phyloP scores from a whole-genome alignment of 1,140 invertebrate genomes.

The Drosophila kepulauana region DNA sequence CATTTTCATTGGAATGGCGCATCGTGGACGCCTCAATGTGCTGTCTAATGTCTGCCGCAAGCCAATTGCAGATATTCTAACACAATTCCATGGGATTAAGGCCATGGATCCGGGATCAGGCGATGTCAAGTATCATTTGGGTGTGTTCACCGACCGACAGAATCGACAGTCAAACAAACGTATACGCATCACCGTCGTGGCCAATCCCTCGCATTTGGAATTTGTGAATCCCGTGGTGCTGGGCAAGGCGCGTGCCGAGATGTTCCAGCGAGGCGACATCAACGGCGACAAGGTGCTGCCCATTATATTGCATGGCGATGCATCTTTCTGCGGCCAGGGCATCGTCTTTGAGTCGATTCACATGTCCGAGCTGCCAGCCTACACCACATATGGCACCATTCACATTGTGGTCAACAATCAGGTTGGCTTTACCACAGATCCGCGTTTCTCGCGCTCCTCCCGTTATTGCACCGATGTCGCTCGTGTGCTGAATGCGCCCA shows the following conservation, averaged over 20 bases:
- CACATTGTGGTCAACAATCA: constrained; percentile 97
- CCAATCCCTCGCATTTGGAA: constrained; percentile 97
- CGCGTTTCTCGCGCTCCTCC: constrained; percentile 89
- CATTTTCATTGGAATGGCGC: constrained; percentile 96
- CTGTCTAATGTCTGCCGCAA: constrained; percentile 96
- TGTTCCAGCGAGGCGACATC: constrained; percentile 92
- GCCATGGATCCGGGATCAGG: constrained; percentile 92
- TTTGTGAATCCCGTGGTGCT: constrained; percentile 93
- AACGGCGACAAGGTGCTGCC: constrained; percentile 91
- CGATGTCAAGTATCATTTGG: constrained; percentile 98
- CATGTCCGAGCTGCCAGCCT: constrained; percentile 93
- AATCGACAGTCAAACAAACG: constrained; percentile 93
- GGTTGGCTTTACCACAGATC: constrained; percentile 97
- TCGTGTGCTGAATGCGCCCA: constrained; percentile 94
- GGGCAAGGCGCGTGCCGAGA: constrained; percentile 94
- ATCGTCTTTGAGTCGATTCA: constrained; percentile 95
- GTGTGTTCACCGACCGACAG: constrained; percentile 92
- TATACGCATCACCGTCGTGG: constrained; percentile 92
- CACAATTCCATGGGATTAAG: constrained; percentile 93
- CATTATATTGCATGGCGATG: constrained; percentile 95
- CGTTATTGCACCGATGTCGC: constrained; percentile 92
- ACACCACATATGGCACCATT: constrained; percentile 94
- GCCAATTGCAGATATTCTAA: constrained; percentile 93
- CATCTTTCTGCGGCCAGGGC: constrained; percentile 95
- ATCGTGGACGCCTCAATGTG: constrained; percentile 95